Conservation (phyloP, 2,797 vertebrate species). For the Channa striata region DNA sequence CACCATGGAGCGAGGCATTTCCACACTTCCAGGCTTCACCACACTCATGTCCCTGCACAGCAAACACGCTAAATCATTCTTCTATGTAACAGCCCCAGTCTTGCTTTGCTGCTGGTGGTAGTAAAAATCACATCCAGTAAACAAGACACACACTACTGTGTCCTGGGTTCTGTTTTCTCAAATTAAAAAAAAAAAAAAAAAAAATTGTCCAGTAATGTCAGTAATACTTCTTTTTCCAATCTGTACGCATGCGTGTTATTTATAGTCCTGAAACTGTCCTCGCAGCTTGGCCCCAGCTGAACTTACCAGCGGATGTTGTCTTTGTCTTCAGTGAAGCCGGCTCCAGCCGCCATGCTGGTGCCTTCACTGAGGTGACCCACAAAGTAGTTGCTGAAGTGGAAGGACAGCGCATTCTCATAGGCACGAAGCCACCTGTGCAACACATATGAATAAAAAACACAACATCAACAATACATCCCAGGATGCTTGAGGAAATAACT, state of each 20-base stretch:
- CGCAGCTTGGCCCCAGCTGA: neutral
- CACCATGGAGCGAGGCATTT: conserved; percentile 93
- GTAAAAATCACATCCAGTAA: too few species aligned
- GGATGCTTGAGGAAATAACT: too few species aligned
- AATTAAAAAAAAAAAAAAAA: too few species aligned
- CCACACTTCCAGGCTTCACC: conserved; percentile 89
- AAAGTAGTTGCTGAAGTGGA: conserved; percentile 98
- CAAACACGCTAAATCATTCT: neutral
- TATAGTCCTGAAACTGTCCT: neutral
- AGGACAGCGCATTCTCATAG: conserved; percentile 93
- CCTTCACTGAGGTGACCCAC: conserved; percentile 94
- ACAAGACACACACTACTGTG: too few species aligned
- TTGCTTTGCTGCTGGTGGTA: too few species aligned
- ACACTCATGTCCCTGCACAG: conserved; percentile 88
- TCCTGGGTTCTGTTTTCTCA: too few species aligned
- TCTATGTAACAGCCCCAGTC: too few species aligned
- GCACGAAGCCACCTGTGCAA: conserved; percentile 90
- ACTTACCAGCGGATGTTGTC: conserved; percentile 87
- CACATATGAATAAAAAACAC: conserved; percentile 19
- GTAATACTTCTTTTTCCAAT: too few species aligned
- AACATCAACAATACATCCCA: too few species aligned
- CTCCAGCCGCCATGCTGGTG: conserved; percentile 87
- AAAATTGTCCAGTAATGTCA: too few species aligned
- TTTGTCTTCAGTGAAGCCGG: conserved; percentile 88
- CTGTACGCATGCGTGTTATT: too few species aligned